A percentile compares a stretch with the other conserved stretches of the same genome.
Conservation (phyloP, 2,888 invertebrate species). For the Andrena trimmerana region DNA sequence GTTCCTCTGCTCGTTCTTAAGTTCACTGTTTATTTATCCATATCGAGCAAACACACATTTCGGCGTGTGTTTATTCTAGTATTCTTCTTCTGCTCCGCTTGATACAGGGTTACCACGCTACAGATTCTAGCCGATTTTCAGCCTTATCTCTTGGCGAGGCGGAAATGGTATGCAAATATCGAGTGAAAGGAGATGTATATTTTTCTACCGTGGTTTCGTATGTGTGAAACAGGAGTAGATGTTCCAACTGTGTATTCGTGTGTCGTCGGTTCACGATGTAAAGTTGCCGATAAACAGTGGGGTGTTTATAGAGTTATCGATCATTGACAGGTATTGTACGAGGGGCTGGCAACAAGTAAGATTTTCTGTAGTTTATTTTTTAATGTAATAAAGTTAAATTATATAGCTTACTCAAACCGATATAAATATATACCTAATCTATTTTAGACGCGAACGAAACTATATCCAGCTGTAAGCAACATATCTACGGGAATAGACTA, state of each 20-base stretch:
- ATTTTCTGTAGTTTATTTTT: too few species aligned
- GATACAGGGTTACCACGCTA: background rate
- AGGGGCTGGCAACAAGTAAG: too few species aligned
- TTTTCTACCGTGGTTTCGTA: background rate
- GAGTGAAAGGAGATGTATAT: background rate
- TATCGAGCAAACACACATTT: constrained; percentile 6
- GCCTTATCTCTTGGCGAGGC: background rate
- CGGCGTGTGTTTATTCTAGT: background rate
- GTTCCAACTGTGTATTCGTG: background rate
- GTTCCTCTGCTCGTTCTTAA: background rate
- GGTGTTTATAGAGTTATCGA: background rate
- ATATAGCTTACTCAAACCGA: too few species aligned
- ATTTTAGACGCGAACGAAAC: too few species aligned
- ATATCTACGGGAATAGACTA: too few species aligned
- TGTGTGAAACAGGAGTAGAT: background rate
- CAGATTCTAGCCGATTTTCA: background rate
- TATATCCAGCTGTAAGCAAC: too few species aligned
- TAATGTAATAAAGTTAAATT: too few species aligned
- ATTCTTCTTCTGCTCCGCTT: background rate
- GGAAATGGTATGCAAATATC: constrained; percentile 2
- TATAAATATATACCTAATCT: too few species aligned
- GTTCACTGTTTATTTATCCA: background rate
- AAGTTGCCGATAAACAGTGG: background rate
- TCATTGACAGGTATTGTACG: too few species aligned
- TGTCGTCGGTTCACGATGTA: background rate